Base-by-base conservation (phyloP, 2,113 vertebrate species). In the Nothobranchius kuhntae region DNA sequence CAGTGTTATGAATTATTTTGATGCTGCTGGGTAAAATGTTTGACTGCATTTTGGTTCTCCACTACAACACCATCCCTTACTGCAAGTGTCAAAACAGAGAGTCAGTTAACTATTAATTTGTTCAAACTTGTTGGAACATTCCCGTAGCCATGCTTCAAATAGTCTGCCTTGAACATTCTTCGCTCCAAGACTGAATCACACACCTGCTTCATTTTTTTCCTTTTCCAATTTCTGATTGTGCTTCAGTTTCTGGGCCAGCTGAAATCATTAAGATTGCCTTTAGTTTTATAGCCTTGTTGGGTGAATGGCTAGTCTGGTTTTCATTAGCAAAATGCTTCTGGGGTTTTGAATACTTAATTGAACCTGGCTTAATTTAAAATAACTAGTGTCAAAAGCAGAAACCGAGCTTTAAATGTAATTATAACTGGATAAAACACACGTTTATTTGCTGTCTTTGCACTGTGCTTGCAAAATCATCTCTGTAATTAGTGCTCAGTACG, bases 401-500 rank as follows among this genome's bases (percentile, higher is more conserved):
- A 46, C 30, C 38, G 56, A 51, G 35, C 17, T 38, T 40, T 53
- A 38, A 53, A 17, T n/a, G 48, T 13, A 45, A n/a, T 17, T 15
- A 14, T 30, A 75, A 13, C 26, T 24, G 2, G 2, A 35, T 36
- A n/a, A 40, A 7, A 13, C 55, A 35, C 30, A 30, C 6, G 1
- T 21, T 76, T 2, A 63, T 71, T 67, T 65, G 3, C 62, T 47
- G 38, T 53, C 61, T 50, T 56, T 58, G 24, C 52, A 13, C 35
- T 0, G 2, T 21, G 45, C 2, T 0, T 1, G 1, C 15, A 68
- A 65, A 76, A 59, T 61, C 74, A 65, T 65, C 58, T 38, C 56
- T 59, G 65, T 65, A 60, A 73, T 75, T 57, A 61, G 47, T 15
- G 48, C 24, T 14, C 0, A 4, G 40, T 40, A 47, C 38, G 61